These are phyloP conservation scores for Helobdella robusta DNA, from an alignment of 2,888 invertebrate genomes.

Conservation along the genomic window DNA sequence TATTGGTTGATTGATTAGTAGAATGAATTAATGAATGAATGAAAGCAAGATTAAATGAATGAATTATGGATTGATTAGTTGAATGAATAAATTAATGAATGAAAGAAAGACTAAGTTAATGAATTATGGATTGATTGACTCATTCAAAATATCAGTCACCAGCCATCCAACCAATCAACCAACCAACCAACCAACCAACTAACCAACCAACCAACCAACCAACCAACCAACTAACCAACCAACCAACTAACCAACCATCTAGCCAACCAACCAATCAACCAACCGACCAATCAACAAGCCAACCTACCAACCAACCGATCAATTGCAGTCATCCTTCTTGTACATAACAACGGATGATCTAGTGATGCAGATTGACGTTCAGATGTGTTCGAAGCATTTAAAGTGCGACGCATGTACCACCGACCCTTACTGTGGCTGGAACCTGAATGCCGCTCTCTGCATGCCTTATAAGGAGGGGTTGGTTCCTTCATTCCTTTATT, in stretches of 20 bases:
- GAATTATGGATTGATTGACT: background rate
- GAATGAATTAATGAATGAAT: background rate
- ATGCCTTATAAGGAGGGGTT: constrained; percentile 23
- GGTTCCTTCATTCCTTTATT: background rate
- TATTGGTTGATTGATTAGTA: background rate
- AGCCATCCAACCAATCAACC: too few relatives aligned
- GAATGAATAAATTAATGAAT: background rate
- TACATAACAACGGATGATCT: constrained; percentile 40
- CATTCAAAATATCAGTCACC: background rate
- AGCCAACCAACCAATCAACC: too few relatives aligned
- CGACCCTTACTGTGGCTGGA: constrained; percentile 33
- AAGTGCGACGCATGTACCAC: constrained; percentile 26
- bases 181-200: too few relatives aligned
- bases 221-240: too few relatives aligned
- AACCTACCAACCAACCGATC: too few relatives aligned
- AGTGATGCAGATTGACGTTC: constrained; percentile 36
- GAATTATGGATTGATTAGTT: background rate
- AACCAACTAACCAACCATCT: too few relatives aligned
- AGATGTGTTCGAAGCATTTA: constrained; percentile 6
- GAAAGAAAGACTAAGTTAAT: background rate
- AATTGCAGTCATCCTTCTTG: constrained; percentile 38
- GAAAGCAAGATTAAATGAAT: background rate
- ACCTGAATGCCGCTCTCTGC: constrained; percentile 20
- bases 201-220: too few relatives aligned
- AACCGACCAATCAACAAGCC: too few relatives aligned